Conservation (phyloP, 2,888 invertebrate species). For the Trachelus stipa region DNA sequence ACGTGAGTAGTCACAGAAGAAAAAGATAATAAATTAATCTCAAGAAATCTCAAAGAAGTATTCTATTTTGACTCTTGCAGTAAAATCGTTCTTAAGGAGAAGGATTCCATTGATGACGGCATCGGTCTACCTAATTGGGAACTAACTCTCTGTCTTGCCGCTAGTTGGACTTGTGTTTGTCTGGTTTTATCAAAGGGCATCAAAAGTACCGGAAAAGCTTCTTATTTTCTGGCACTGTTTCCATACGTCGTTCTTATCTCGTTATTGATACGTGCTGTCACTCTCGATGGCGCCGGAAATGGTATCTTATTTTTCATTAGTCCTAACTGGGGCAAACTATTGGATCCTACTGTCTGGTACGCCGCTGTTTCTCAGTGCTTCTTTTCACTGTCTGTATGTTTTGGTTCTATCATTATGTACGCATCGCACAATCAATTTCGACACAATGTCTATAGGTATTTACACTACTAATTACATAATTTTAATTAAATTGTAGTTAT, state of each 20-base stretch:
- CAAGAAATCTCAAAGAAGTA: not conserved
- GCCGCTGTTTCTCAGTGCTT: slow-evolving; percentile 76
- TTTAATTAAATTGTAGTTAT: not conserved
- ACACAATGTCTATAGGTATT: slow-evolving; percentile 72
- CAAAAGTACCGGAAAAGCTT: slow-evolving; percentile 73
- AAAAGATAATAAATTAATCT: not conserved
- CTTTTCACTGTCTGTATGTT: slow-evolving; percentile 74
- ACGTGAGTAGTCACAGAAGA: not conserved
- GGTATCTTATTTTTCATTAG: slow-evolving; percentile 76
- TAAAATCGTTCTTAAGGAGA: slow-evolving; percentile 69
- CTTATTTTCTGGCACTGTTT: slow-evolving; percentile 79
- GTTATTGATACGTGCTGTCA: slow-evolving; percentile 72
- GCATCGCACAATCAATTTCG: slow-evolving; percentile 73
- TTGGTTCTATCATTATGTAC: slow-evolving; percentile 74
- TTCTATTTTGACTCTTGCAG: slow-evolving; percentile 51
- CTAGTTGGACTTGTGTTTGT: slow-evolving; percentile 70
- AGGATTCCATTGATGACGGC: slow-evolving; percentile 68
- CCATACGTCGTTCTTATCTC: slow-evolving; percentile 74
- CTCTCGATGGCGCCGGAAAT: slow-evolving; percentile 72
- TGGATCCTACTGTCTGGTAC: slow-evolving; percentile 74
- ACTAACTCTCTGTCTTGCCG: slow-evolving; percentile 68
- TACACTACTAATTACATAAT: not conserved
- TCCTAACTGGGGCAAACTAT: slow-evolving; percentile 75
- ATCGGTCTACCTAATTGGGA: slow-evolving; percentile 71
- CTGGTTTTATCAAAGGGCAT: slow-evolving; percentile 71